These are phyloP conservation scores for Tiliqua scincoides DNA, from an alignment of 2,113 vertebrate genomes.

Conservation along the genomic window DNA sequence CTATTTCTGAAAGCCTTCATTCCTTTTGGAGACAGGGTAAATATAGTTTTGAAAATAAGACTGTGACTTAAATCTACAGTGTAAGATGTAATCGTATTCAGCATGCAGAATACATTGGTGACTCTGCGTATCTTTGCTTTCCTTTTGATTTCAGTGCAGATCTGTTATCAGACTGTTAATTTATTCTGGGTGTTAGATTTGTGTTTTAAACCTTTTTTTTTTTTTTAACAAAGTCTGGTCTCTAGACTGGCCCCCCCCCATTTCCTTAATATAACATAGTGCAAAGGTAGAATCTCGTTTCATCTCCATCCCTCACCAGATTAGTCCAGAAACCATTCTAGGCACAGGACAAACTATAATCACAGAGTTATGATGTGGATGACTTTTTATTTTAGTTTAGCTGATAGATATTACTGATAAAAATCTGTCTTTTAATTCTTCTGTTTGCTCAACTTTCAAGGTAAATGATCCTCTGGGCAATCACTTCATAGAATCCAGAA, in stretches of 20 bases:
- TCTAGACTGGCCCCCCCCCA: background rate
- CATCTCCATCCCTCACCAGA: conserved; percentile 1
- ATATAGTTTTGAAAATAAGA: conserved; percentile 44
- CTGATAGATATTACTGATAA: conserved; percentile 8
- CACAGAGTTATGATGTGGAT: background rate
- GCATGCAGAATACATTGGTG: background rate
- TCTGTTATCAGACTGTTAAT: conserved; percentile 5
- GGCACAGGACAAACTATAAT: background rate
- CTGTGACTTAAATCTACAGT: conserved; percentile 19
- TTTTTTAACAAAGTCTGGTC: conserved; percentile 20
- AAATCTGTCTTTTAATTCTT: background rate
- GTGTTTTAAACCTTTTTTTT: background rate
- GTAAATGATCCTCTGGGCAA: background rate
- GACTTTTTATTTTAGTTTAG: conserved; percentile 9
- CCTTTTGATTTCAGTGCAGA: background rate
- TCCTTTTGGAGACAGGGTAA: conserved; percentile 38
- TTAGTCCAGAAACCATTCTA: background rate
- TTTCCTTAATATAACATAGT: conserved; percentile 9
- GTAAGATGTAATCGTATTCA: conserved; percentile 6
- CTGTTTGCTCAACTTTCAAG: background rate
- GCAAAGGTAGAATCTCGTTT: background rate
- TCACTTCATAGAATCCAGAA: background rate
- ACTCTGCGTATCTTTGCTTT: background rate
- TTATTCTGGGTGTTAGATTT: background rate
- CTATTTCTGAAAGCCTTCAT: conserved; percentile 27